Percentiles rank a stretch among this genome's conserved stretches.
Conservation (phyloP, 1,140 invertebrate genomes). For the Philaenus spumarius region DNA sequence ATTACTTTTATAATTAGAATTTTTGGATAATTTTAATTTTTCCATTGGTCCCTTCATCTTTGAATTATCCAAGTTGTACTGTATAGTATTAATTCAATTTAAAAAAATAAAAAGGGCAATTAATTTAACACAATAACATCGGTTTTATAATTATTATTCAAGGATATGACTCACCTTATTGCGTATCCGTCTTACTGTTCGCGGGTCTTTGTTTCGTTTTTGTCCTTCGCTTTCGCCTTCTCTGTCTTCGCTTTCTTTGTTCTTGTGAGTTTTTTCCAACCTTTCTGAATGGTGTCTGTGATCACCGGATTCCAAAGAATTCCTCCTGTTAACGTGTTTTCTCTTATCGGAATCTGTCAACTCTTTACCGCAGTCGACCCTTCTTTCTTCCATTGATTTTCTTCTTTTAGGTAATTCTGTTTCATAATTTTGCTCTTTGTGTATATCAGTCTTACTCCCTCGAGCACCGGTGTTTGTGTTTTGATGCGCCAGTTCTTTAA, state of each 20-base stretch:
- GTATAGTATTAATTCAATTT: background rate
- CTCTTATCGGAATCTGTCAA: too few species aligned
- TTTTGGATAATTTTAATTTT: too few species aligned
- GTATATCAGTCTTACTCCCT: too few species aligned
- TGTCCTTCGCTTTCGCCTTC: conserved; percentile 40
- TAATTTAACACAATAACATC: too few species aligned
- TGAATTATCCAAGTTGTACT: too few species aligned
- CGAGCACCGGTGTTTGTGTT: too few species aligned
- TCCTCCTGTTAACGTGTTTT: conserved; percentile 20
- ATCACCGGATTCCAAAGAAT: conserved; percentile 22
- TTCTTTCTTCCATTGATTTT: conserved; percentile 12
- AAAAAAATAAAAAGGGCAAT: background rate
- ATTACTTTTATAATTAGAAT: too few species aligned
- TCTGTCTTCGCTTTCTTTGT: conserved; percentile 41
- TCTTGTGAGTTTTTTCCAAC: conserved; percentile 3
- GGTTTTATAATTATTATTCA: background rate
- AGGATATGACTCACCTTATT: conserved; percentile 48
- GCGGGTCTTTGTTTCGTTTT: conserved; percentile 48
- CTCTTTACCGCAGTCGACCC: too few species aligned
- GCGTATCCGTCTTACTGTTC: conserved; percentile 54
- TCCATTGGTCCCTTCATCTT: too few species aligned
- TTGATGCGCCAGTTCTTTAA: too few species aligned
- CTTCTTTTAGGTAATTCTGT: conserved; percentile 7
- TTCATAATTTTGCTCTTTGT: too few species aligned
- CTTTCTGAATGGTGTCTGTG: background rate